Evolutionary conservation across 2,888 invertebrate genomes (phyloP).

Genomic region (Lobophora halterata): DNA sequence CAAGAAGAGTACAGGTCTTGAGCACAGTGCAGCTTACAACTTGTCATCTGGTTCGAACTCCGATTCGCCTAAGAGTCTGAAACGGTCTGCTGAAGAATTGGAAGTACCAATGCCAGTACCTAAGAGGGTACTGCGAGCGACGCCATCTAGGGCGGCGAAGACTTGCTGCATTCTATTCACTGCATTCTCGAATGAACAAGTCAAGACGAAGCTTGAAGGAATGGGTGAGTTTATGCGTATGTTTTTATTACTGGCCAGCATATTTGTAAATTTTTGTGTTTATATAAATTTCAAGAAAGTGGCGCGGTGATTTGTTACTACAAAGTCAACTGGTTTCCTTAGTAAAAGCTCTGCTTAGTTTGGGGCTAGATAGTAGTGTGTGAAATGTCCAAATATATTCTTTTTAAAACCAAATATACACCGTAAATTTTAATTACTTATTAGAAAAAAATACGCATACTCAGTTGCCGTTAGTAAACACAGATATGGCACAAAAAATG

Average conservation of each 20-base stretch:
- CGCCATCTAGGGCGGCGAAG: slow-evolving; percentile 41
- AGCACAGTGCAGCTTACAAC: slow-evolving; percentile 58
- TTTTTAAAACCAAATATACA: no score
- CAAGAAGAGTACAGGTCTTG: slow-evolving; percentile 36
- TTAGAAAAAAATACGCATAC: no score
- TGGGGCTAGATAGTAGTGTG: no score
- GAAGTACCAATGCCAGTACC: slow-evolving; percentile 44
- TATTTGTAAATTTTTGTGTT: no score
- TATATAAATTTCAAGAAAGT: no score
- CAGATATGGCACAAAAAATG: no score
- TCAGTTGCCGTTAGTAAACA: no score
- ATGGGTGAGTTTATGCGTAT: slow-evolving; percentile 49
- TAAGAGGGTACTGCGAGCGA: slow-evolving; percentile 48
- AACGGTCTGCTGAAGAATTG: slow-evolving; percentile 43
- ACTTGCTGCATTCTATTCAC: slow-evolving; percentile 62
- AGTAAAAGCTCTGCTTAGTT: no score
- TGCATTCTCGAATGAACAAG: slow-evolving; percentile 58
- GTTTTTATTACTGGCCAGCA: neutral
- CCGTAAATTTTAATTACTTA: no score
- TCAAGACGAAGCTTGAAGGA: slow-evolving; percentile 53
- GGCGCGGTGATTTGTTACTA: no score
- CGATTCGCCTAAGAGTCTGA: slow-evolving; percentile 46
- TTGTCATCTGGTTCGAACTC: slow-evolving; percentile 48
- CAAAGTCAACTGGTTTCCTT: no score
- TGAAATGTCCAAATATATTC: no score